Conservation (phyloP, 92 coral and sea anemone genomes). For the Porites rus region DNA sequence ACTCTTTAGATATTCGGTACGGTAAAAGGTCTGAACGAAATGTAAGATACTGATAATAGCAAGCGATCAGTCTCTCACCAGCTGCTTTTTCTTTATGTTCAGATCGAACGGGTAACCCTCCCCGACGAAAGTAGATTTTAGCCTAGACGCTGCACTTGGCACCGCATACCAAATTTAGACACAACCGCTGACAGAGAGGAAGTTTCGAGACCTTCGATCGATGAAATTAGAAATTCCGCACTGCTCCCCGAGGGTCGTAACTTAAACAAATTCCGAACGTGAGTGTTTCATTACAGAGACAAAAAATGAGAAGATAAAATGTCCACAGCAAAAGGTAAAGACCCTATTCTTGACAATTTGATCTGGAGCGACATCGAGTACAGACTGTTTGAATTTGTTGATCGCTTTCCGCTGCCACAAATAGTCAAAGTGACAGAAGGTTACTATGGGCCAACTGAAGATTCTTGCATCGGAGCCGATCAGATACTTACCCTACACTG, state of each 20-base stretch:
- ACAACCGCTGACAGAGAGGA: slow-evolving; percentile 41
- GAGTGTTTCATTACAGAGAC: slow-evolving; percentile 11
- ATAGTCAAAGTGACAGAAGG: slow-evolving; percentile 95
- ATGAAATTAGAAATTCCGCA: background rate
- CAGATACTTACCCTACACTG: slow-evolving; percentile 85
- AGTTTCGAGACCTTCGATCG: background rate
- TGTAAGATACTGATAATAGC: too few species aligned
- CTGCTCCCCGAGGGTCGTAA: background rate
- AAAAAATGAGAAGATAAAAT: background rate
- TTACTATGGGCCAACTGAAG: slow-evolving; percentile 95
- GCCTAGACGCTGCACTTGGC: background rate
- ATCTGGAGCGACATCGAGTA: slow-evolving; percentile 88
- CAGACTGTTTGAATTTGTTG: slow-evolving; percentile 78
- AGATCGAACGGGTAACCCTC: too few species aligned
- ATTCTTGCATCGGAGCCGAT: slow-evolving; percentile 94
- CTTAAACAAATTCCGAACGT: background rate
- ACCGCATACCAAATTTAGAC: background rate
- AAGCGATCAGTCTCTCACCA: too few species aligned
- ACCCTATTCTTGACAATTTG: slow-evolving; percentile 67
- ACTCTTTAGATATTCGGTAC: too few species aligned
- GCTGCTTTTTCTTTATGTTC: too few species aligned
- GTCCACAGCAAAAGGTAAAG: slow-evolving; percentile 26
- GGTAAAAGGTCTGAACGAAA: too few species aligned
- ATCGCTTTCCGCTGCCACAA: slow-evolving; percentile 88
- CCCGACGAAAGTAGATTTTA: too few species aligned